Base-by-base conservation (phyloP, 2,888 invertebrate genomes). In the Chrysina gloriosa region DNA sequence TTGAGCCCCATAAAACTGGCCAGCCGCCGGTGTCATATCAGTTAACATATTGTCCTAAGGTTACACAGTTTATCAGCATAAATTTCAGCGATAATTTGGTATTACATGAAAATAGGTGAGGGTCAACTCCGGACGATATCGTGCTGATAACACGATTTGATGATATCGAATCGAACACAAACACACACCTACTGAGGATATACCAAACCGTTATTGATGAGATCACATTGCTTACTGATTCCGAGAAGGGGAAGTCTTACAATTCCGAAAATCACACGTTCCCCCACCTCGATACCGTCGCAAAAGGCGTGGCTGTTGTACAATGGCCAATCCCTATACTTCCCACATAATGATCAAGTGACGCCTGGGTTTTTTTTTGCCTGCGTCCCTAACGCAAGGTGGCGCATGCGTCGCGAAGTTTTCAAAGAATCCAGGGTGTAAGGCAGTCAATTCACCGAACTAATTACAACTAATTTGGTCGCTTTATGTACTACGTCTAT, bases 1-100 rank as follows among this genome's bases (percentile, higher is more conserved):
- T 78, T 87, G 87, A 70, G 87, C 85, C 72, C 87, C 87, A 77
- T 87, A 87, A 71, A 87, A 82, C 80, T 87, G 87, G 71, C 87
- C 86, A 75, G 87, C 87, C 77, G 87, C 85, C 77, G 87, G 86
- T 76, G 87, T 86, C 86, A 87, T 87, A 80, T 87, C 87, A 75
- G 87, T 87, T 79, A 87, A 82, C 87, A 87, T 87, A 69, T 74
- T 81, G 73, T 54, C 56, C 39, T 6, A 21, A n/a, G 9, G 11
- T 21, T 16, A 63, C 47, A 39, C 36, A 14, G 23, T 31, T 52
- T 52, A 31, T 16, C 16, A 52, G 25, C 52, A 52, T 52, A 52
- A 31, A 52, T 52, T 31, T 31, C 7, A 31, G 7, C 25, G 7
- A 5, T 47, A 19, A 5, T 19, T 19, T 52, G 19, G 29, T 52